phyloP scores from a whole-genome alignment of 2,113 vertebrate genomes.

The Chinchilla lanigera region DNA sequence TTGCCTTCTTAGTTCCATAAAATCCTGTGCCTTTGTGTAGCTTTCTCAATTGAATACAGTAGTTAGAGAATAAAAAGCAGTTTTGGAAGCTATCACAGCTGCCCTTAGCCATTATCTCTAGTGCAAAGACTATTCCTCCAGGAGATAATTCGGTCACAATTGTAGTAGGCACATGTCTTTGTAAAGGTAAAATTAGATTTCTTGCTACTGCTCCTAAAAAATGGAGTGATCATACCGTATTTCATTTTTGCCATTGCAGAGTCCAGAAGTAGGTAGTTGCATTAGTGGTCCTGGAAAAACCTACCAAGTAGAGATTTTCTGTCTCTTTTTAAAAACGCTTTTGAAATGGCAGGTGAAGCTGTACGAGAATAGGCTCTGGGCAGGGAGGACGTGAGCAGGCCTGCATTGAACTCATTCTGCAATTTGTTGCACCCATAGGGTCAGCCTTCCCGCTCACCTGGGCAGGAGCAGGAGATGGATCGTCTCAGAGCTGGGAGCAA shows the following conservation, averaged over 20 bases:
- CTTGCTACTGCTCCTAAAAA: neutral
- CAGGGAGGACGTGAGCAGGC: rapidly evolving
- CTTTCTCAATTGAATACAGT: neutral
- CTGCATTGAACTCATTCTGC: neutral
- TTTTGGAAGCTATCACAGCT: neutral
- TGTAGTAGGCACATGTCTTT: neutral
- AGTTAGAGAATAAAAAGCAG: neutral
- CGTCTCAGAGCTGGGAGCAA: neutral
- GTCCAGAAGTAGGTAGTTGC: neutral
- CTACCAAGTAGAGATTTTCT: neutral
- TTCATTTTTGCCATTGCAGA: neutral
- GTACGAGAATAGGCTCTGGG: neutral
- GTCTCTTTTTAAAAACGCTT: neutral
- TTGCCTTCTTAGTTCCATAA: neutral
- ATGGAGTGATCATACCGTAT: neutral
- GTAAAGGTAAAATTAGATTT: slow-evolving; percentile 55
- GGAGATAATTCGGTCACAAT: neutral
- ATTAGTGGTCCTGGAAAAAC: neutral
- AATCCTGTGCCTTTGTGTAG: neutral
- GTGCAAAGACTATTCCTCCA: neutral
- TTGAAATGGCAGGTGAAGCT: neutral
- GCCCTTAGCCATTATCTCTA: neutral
- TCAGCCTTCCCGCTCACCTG: neutral
- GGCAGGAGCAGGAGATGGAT: neutral
- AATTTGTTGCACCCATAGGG: neutral